Conservation (phyloP, 2,113 vertebrate genomes). For the Epinephelus lanceolatus region DNA sequence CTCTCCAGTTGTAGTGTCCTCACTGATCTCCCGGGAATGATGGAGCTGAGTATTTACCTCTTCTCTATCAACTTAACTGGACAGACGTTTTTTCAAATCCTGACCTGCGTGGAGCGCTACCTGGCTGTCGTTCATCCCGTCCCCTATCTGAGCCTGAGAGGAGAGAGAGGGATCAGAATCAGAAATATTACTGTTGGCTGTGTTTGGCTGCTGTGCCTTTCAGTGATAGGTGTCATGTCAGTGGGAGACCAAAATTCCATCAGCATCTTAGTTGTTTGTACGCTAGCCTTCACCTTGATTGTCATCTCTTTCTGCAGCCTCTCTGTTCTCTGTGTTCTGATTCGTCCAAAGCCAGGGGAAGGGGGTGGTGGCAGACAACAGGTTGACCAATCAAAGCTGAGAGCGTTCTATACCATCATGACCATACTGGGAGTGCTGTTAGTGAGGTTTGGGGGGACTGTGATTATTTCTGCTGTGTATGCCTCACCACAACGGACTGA, state of each 20-base stretch:
- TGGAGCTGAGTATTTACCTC: fast-evolving
- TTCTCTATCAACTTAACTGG: fast-evolving
- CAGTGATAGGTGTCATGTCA: fast-evolving
- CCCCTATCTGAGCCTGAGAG: conserved; percentile 22
- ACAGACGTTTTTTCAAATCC: neutral
- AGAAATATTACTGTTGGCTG: conserved; percentile 1
- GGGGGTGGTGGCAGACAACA: fast-evolving
- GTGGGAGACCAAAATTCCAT: fast-evolving
- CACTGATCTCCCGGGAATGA: fast-evolving
- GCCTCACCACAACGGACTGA: fast-evolving
- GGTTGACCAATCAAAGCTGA: conserved; percentile 29
- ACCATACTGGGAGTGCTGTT: neutral
- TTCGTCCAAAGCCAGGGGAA: conserved; percentile 33
- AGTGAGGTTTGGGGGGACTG: neutral
- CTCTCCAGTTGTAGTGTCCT: fast-evolving
- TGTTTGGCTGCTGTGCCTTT: neutral
- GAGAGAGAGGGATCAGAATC: neutral
- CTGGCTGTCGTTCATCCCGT: conserved; percentile 38
- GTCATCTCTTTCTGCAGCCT: conserved; percentile 36
- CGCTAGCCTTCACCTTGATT: fast-evolving
- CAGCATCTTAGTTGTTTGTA: fast-evolving
- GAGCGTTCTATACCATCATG: conserved; percentile 36
- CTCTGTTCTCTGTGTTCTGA: conserved; percentile 25
- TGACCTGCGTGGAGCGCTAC: conserved; percentile 43
- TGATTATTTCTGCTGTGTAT: fast-evolving